Evolutionary conservation across 1,140 invertebrate genomes (phyloP), one percentile per base, ranked within the genome.

Genomic region (Physella acuta): DNA sequence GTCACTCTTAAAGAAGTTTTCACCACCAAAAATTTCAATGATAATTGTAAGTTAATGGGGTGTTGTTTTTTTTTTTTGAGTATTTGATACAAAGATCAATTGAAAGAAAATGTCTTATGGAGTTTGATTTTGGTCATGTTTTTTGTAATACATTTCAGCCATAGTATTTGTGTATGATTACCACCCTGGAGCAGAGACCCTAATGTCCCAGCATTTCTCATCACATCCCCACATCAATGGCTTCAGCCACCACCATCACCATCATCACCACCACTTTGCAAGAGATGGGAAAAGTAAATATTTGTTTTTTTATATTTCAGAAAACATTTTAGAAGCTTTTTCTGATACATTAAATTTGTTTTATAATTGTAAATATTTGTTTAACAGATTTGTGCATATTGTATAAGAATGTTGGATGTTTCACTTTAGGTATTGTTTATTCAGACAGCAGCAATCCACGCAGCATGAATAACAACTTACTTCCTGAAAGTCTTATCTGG

Each of bases 131-230:
- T n/a, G n/a, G n/a, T n/a, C n/a, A n/a, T 3, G 5, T 31, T 65
- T 52, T 56, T 36, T 36, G 55, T 36, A 2, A 24, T 39, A 31
- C 16, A 17, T 62, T 88, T 39, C 84, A 97, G 94, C 96, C 61
- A 90, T 98, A 86, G 89, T 98, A 74, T 94, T 98, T 87, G 94
- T 97, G 59, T 98, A 97, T 85, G 95, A 98, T 82, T 98, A 94
- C 84, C 93, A 95, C 87, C 92, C 96, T 34, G 91, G 91, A 36
- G 92, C 94, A 58, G 91, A 94, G 77, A 97, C 94, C 0, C 83
- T 98, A 69, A 88, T 95, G 85, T 88, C 89, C 68, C 91, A 92
- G 80, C 94, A 97, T 86, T 95, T 95, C 81, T 89, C 68, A 44
- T 56, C 73, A 16, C 73, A 73, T 17, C 52, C 73, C 8, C 71